These are phyloP conservation scores for Drosophila mayri DNA, from an alignment of 1,140 invertebrate species.

Conservation along the genomic window DNA sequence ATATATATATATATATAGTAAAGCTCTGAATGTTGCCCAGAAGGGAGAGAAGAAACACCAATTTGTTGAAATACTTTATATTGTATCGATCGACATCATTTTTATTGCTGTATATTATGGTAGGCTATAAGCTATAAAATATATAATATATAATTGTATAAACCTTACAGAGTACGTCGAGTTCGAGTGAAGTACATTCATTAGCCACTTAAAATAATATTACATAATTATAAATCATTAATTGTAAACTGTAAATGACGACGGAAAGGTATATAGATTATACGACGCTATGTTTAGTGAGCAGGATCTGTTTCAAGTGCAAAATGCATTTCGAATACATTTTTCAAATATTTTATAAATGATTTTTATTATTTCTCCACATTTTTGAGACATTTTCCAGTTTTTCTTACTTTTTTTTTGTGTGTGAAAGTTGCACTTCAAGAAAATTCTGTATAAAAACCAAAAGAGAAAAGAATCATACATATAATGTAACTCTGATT, in stretches of 20 bases:
- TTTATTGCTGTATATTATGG: slow-evolving; percentile 76
- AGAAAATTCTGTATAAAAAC: slow-evolving; percentile 55
- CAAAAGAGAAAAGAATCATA: slow-evolving; percentile 55
- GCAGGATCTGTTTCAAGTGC: slow-evolving; percentile 59
- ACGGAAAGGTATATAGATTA: slow-evolving; percentile 39
- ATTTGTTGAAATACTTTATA: slow-evolving; percentile 69
- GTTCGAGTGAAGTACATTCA: slow-evolving; percentile 79
- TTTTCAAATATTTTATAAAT: slow-evolving; percentile 57
- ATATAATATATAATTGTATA: slow-evolving; percentile 67
- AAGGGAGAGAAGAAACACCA: slow-evolving; percentile 55
- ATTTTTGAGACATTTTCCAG: slow-evolving; percentile 35
- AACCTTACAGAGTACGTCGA: slow-evolving; percentile 70
- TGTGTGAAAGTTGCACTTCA: slow-evolving; percentile 51
- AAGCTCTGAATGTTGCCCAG: slow-evolving; percentile 43
- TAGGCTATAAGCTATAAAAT: slow-evolving; percentile 78
- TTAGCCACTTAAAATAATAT: slow-evolving; percentile 69
- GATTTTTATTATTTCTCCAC: slow-evolving; percentile 48
- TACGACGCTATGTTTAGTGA: slow-evolving; percentile 41
- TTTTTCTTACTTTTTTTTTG: slow-evolving; percentile 5
- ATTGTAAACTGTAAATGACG: slow-evolving; percentile 52
- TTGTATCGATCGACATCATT: slow-evolving; percentile 69
- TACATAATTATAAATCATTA: slow-evolving; percentile 50
- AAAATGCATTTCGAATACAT: slow-evolving; percentile 74
- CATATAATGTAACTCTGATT: slow-evolving; percentile 71
- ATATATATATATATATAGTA: not conserved